Evolutionary conservation across 2,113 vertebrate genomes (phyloP).

Genomic region (Perca flavescens): DNA sequence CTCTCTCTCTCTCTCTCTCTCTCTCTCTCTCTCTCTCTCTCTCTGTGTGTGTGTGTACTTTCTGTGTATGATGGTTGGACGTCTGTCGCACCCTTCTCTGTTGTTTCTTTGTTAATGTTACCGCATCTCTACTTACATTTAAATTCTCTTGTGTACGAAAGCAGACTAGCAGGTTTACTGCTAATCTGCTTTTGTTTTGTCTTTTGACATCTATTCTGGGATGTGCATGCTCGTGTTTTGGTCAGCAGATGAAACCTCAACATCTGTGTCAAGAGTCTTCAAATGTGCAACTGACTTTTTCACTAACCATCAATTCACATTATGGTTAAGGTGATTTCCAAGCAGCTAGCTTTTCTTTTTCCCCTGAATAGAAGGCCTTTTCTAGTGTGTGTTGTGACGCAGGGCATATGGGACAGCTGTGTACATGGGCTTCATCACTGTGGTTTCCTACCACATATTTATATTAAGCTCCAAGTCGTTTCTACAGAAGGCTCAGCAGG

Average conservation of each 20-base stretch:
- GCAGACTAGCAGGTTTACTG: too few relatives aligned
- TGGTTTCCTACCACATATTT: conserved; percentile 55
- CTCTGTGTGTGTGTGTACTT: background rate
- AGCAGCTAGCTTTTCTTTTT: conserved; percentile 6
- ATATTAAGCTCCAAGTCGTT: conserved; percentile 19
- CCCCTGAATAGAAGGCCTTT: conserved; percentile 1
- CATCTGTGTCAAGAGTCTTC: background rate
- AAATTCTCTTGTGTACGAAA: background rate
- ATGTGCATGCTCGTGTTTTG: background rate
- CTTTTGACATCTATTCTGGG: conserved; percentile 1
- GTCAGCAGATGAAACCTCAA: conserved; percentile 17
- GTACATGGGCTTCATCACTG: conserved; percentile 1
- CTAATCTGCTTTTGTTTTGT: background rate
- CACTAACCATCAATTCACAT: background rate
- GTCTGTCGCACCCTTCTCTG: background rate
- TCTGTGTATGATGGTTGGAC: background rate
- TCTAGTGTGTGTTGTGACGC: background rate
- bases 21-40: background rate
- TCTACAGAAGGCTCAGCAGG: background rate
- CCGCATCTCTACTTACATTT: background rate
- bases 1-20: background rate
- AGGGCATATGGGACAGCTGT: background rate
- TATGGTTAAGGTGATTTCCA: conserved; percentile 41
- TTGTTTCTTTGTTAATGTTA: conserved; percentile 4
- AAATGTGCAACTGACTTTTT: conserved; percentile 9